Evolutionary conservation across 2,113 vertebrate genomes (phyloP).

Genomic region (Erythrolamprus reginae): DNA sequence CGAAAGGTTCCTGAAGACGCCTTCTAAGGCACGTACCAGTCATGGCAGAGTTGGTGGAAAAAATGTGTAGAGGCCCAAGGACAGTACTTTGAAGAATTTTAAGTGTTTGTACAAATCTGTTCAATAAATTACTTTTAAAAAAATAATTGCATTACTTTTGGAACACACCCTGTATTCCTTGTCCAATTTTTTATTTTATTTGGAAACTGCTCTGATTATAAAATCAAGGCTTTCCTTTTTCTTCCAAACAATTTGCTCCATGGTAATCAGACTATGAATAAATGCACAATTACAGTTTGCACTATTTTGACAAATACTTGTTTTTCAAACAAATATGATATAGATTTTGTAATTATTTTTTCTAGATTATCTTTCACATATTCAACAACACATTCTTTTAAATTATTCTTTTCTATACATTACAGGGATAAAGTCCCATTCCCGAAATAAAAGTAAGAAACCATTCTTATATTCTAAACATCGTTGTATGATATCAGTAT

Average conservation of each 20-base stretch:
- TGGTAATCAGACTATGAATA: neutral
- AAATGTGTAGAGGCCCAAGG: too few relatives aligned
- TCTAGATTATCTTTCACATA: fast-evolving
- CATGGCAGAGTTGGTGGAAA: too few relatives aligned
- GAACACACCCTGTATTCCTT: too few relatives aligned
- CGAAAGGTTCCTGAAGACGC: too few relatives aligned
- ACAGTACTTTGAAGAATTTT: too few relatives aligned
- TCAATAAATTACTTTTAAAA: too few relatives aligned
- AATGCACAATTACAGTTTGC: neutral
- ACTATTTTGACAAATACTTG: neutral
- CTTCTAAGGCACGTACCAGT: too few relatives aligned
- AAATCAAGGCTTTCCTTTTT: neutral
- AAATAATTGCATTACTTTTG: too few relatives aligned
- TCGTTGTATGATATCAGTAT: constrained; percentile 51
- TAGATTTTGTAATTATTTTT: constrained; percentile 6
- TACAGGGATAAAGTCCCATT: neutral
- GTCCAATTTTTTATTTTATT: constrained; percentile 8
- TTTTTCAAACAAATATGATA: neutral
- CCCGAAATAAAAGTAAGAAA: neutral
- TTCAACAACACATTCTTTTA: neutral
- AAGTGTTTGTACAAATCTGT: too few relatives aligned
- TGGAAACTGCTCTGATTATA: too few relatives aligned
- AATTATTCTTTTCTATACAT: neutral
- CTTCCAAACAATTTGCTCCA: neutral
- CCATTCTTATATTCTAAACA: constrained; percentile 20